phyloP scores from a whole-genome alignment of 2,113 vertebrate genomes.

The Sigmodon hispidus region DNA sequence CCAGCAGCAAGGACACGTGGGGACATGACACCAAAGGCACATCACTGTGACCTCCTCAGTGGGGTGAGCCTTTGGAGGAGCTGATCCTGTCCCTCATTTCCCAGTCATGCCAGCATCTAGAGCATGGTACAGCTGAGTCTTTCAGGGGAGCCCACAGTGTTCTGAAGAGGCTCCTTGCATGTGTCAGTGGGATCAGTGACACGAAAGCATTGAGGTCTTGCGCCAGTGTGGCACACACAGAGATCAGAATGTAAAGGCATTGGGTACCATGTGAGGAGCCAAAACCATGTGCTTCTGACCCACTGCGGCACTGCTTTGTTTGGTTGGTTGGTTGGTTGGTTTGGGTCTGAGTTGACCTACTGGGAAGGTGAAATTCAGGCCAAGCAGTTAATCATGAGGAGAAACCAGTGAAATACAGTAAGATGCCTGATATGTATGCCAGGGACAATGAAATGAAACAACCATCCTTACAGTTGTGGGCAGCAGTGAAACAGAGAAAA shows the following conservation, averaged over 20 bases:
- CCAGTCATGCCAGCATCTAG: background rate
- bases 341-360: background rate
- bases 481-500: background rate
- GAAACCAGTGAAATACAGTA: background rate
- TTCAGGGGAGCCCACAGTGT: background rate
- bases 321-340: too few species aligned
- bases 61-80: background rate
- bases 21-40: background rate
- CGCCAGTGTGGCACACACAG: rapidly evolving
- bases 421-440: background rate
- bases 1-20: too few species aligned
- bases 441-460: background rate
- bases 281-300: background rate
- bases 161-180: background rate
- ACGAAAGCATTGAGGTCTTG: background rate
- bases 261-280: background rate
- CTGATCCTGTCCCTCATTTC: too few species aligned
- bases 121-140: background rate
- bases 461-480: background rate
- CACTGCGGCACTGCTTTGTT: background rate
- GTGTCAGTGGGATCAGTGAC: background rate
- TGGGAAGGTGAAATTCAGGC: background rate
- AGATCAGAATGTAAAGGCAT: rapidly evolving
- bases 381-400: background rate
- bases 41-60: background rate